Base-by-base conservation (phyloP, 2,113 vertebrate species). In the Asarcornis scutulata region DNA sequence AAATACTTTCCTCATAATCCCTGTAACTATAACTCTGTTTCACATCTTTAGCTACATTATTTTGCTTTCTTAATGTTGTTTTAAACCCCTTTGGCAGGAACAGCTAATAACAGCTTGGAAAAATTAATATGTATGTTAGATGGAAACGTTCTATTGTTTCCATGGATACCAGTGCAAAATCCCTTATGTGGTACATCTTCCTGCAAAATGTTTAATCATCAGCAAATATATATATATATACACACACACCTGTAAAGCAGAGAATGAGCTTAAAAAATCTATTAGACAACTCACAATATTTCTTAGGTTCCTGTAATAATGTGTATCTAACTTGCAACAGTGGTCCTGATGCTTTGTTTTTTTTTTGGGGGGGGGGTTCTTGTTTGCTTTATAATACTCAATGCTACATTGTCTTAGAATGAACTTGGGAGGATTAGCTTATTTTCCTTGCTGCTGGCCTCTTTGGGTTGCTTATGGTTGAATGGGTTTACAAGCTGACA, bases 81-180 rank as follows among this genome's bases (percentile, higher is more conserved):
- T 59, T 89, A 95, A 89, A 83, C 27, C 44, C 67, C 50, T 69
- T 86, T 77, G 56, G 77, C 77, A 89, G 68, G 72, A 83, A 80
- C 34, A 83, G 91, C 56, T 86, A 89, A 86, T 89, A 93, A 79
- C 60, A 75, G 76, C 81, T 83, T 75, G 67, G 56, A 27, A 86
- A 82, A 91, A 93, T 83, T 89, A 89, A 64, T 83, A 73, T 73
- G 91, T 53, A 88, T 71, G 72, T 79, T 89, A 50, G 67, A 66
- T 29, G 20, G 77, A 79, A 93, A 83, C 56, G n/a, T 50, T 71
- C 91, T 75, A 80, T 91, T 95, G 89, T 95, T 93, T 95, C 91
- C 89, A 93, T 95, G 91, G 94, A 80, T 91, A 95, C 92, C 11
- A 5, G 38, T 46, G 73, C 89, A 71, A 62, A 93, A 93, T 86